A percentile compares a stretch with the other conserved stretches of the same genome.
phyloP scores from a whole-genome alignment of 2,888 invertebrate species.

The Amiota mariae region DNA sequence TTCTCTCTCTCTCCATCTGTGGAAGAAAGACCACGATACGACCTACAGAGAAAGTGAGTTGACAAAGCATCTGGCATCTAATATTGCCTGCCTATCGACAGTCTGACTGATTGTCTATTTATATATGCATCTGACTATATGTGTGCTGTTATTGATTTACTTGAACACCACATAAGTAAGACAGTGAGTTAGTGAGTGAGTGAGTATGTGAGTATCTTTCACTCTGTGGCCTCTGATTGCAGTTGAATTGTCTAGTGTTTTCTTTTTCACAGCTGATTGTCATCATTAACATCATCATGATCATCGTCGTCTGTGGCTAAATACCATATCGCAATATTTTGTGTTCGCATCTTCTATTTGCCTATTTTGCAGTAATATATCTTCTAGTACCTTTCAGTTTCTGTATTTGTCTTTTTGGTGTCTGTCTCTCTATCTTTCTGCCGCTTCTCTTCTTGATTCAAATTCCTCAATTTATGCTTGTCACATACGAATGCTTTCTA shows the following conservation, averaged over 20 bases:
- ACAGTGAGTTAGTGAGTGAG: too few species aligned
- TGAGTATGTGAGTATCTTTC: too few species aligned
- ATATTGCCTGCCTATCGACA: too few species aligned
- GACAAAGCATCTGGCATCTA: too few species aligned
- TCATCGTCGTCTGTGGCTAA: background rate
- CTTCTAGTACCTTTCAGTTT: background rate
- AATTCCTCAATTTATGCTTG: conserved; percentile 18
- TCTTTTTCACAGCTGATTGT: background rate
- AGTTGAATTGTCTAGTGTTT: conserved; percentile 17
- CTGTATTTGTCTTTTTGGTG: background rate
- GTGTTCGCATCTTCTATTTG: background rate
- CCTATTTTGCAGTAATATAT: conserved; percentile 6
- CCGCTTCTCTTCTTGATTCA: background rate
- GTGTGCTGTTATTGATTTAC: too few species aligned
- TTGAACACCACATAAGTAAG: too few species aligned
- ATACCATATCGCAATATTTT: too few species aligned
- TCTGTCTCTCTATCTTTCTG: conserved; percentile 1
- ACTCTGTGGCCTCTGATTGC: conserved; percentile 16
- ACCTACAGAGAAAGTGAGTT: too few species aligned
- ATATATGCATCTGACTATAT: too few species aligned
- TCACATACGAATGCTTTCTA: conserved; percentile 24
- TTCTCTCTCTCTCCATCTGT: too few species aligned
- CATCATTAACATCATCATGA: background rate
- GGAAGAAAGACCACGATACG: too few species aligned
- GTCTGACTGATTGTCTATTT: too few species aligned